Conservation (phyloP, 2,888 invertebrate species). For the Apeira syringaria region DNA sequence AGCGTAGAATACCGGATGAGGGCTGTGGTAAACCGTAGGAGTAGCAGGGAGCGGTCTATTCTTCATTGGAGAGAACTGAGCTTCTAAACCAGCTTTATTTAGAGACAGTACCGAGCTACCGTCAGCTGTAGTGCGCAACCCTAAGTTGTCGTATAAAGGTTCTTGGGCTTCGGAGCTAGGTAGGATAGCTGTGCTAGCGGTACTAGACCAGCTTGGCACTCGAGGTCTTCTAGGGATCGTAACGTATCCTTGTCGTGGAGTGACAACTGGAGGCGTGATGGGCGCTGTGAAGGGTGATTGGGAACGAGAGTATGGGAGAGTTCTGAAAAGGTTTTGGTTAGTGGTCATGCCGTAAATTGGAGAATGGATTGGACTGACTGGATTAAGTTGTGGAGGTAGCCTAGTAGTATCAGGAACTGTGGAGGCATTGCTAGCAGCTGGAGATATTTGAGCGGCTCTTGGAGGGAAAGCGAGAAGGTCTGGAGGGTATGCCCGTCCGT, state of each 20-base stretch:
- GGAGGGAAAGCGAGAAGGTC: conserved; percentile 92
- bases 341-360: conserved; percentile 85
- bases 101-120: conserved; percentile 92
- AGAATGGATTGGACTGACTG: conserved; percentile 87
- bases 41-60: conserved; percentile 87
- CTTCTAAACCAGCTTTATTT: conserved; percentile 87
- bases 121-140: conserved; percentile 92
- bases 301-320: conserved; percentile 90
- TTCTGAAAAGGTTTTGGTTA: conserved; percentile 88
- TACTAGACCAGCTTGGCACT: conserved; percentile 91
- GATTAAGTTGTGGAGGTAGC: conserved; percentile 81
- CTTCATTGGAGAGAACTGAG: conserved; percentile 83
- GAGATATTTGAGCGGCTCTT: conserved; percentile 88
- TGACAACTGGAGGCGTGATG: conserved; percentile 85
- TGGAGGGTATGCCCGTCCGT: conserved; percentile 88
- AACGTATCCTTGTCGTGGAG: conserved; percentile 91
- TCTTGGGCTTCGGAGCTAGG: conserved; percentile 85
- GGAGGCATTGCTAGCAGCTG: conserved; percentile 92
- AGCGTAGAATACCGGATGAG: conserved; percentile 73
- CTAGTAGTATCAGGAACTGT: conserved; percentile 90
- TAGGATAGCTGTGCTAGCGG: conserved; percentile 80
- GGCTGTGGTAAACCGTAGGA: conserved; percentile 70
- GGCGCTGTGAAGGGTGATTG: conserved; percentile 90
- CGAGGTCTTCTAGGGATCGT: conserved; percentile 93
- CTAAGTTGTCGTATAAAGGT: conserved; percentile 94